Base-by-base conservation (phyloP, 2,888 invertebrate species). In the Melipona bicolor region DNA sequence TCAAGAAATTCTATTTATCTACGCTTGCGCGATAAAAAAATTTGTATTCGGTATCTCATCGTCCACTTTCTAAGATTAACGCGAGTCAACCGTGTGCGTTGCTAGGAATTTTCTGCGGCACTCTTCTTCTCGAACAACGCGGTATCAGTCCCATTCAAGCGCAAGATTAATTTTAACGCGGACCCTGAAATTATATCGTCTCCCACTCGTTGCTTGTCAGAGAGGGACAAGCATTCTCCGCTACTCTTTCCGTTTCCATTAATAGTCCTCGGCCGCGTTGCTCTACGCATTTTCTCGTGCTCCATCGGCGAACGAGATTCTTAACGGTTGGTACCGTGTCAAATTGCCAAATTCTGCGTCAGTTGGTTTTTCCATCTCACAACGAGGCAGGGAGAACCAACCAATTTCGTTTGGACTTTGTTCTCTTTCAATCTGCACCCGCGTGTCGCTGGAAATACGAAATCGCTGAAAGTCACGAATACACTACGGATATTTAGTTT, bases 181-280 rank as follows among this genome's bases (percentile, higher is more conserved):
- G 76, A 70, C 81, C 72, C 72, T 81, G 88, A 86, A 86, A 86
- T 84, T 81, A 79, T 81, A 56, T 76, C 59, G 80, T 64, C 77
- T 32, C 32, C 70, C 73, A 52, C 68, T 81, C 54, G 80, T 27
- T 21, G 67, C 27, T 65, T 65, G 76, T 79, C 68, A 72, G 80
- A 75, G 79, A 74, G 70, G 50, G 74, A 77, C 65, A 68, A 74
- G 65, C 67, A 56, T 76, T 67, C 74, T 61, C 52, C 36, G 64
- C 54, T 70, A 50, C 73, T 81, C 79, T 82, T 86, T 86, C 73
- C 49, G 83, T 82, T 81, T 87, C 88, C 88, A 88, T 84, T 85
- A 88, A 88, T 85, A 87, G 81, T 85, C 36, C 82, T 65, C 82
- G 69, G 79, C 69, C 73, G 62, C 73, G 50, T 72, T 80, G 86